Evolutionary conservation across 2,888 invertebrate species (phyloP).

Genomic region (Conus canariensis): DNA sequence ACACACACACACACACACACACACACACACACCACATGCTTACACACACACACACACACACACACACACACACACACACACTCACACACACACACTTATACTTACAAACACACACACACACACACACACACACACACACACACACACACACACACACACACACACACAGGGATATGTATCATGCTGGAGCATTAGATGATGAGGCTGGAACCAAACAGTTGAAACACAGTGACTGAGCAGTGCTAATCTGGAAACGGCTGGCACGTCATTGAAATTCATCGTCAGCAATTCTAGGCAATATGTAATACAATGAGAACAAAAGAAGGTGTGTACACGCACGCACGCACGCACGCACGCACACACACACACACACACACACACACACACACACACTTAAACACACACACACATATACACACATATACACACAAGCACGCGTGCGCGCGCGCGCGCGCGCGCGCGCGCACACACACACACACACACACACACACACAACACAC

Average conservation of each 20-base stretch:
- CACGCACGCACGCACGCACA: not conserved
- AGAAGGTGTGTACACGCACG: not conserved
- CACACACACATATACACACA: not conserved
- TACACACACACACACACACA: conserved; percentile 9
- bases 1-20: not conserved
- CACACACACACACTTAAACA: not conserved
- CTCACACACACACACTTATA: not conserved
- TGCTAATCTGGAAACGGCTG: no score
- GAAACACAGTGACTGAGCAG: no score
- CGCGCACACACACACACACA: not conserved
- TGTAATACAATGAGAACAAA: not conserved
- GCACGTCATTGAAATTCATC: no score
- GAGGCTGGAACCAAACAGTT: no score
- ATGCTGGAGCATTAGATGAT: no score
- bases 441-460: not conserved
- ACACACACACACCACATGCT: conserved; percentile 16
- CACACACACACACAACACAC: conserved; percentile 21
- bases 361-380: not conserved
- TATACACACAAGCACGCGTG: not conserved
- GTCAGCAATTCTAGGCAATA: no score
- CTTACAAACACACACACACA: not conserved
- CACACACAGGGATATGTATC: not conserved
- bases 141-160: conserved; percentile 11
- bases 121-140: conserved; percentile 3
- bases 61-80: not conserved